Base-by-base conservation (phyloP, 2,888 invertebrate species). In the Pocota personata region DNA sequence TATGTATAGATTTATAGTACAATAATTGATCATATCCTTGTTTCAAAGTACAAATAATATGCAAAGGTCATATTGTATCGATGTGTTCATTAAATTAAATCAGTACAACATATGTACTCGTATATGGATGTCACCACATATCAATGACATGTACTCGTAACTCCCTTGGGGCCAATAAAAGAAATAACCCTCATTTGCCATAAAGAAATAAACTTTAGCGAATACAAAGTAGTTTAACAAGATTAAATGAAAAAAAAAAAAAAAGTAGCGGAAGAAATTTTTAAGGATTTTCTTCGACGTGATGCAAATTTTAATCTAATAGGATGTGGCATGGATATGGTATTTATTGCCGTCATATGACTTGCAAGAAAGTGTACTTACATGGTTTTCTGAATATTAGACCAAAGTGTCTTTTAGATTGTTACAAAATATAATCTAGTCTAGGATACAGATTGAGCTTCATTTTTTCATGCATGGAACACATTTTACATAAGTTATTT, bases 191-290 rank as follows among this genome's bases (percentile, higher is more conserved):
- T 5, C 43, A 46, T 46, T 27, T 30, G 16, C 5, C 32, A 58
- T 43, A 46, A 30, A 37, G 37, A 48, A 48, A 67, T 57, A 58
- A 40, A 50, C 67, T 76, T 76, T 50, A 37, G 35, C 24, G 48
- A 32, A 10, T 60, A 27, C 37, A 37, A 14, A 69, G 40, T 52
- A 43, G 69, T 7, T 60, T 52, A 52, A 76, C 57, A 30, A 19
- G 58, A 69, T 77, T 77, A 52, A 6, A 55, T 58, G 19, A 40
- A 14, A 14, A 58, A 37, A 21, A 58, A 37, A 21, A 30, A 37
- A 21, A 30, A 55, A 60, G 67, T 40, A 30, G 50, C 50, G 6
- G 37, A 57, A 32, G 32, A 52, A 40, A 60, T 27, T 67, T 60
- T 69, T 3, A 46, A 64, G 64, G 64, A 64, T 48, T 32, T 21